These are phyloP conservation scores for Eudorcas thomsonii DNA, from an alignment of 2,113 vertebrate species.

Conservation along the genomic window DNA sequence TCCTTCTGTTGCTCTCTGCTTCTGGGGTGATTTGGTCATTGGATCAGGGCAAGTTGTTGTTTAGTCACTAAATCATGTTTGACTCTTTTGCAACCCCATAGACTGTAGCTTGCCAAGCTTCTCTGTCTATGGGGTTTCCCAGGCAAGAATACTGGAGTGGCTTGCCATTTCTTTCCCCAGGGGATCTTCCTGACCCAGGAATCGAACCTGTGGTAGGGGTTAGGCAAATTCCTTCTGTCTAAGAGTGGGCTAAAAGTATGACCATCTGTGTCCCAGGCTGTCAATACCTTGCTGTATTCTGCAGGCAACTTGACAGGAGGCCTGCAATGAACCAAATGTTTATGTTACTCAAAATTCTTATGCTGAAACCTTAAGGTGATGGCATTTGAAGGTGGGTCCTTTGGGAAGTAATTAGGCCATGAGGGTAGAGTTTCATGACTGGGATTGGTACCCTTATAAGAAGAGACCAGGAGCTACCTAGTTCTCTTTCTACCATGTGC, in stretches of 20 bases:
- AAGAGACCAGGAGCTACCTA: background rate
- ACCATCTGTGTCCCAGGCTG: background rate
- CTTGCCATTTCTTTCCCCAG: background rate
- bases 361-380: background rate
- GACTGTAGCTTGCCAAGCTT: background rate
- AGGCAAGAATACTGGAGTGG: background rate
- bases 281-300: background rate
- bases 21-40: background rate
- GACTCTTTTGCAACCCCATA: background rate
- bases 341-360: background rate
- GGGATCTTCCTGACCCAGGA: background rate
- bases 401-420: background rate
- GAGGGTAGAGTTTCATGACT: background rate
- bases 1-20: background rate
- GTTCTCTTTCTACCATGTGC: background rate
- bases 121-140: background rate
- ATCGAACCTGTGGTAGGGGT: background rate
- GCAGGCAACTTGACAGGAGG: background rate
- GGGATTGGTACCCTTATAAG: background rate
- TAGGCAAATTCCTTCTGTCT: background rate
- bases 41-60: background rate
- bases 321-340: background rate
- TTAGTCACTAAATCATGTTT: background rate
- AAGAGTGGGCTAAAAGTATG: background rate
- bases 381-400: background rate